Conservation (phyloP, 2,113 vertebrate species). For the Tragelaphus scriptus region DNA sequence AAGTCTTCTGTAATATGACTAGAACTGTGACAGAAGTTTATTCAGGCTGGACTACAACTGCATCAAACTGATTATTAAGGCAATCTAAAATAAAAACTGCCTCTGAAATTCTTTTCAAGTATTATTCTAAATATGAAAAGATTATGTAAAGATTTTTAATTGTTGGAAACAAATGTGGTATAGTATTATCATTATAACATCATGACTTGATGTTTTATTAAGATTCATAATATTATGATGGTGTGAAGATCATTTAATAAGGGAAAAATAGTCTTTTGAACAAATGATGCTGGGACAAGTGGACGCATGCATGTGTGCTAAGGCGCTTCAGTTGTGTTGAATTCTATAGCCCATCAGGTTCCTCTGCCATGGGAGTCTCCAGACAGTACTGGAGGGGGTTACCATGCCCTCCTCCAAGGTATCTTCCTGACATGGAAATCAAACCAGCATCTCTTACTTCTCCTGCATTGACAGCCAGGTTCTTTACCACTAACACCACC, state of each 20-base stretch:
- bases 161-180: neutral
- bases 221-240: neutral
- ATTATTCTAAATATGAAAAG: neutral
- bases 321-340: rapidly evolving
- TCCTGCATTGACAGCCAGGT: neutral
- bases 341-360: neutral
- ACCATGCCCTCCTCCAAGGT: neutral
- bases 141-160: neutral
- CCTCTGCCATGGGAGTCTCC: neutral
- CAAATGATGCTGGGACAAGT: neutral
- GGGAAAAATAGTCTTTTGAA: neutral
- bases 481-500: neutral
- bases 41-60: neutral
- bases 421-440: neutral
- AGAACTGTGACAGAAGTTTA: neutral
- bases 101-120: neutral
- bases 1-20: neutral
- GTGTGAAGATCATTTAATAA: neutral
- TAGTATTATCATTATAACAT: neutral
- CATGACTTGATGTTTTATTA: neutral
- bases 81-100: neutral
- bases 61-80: neutral
- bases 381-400: neutral
- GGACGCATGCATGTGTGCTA: neutral
- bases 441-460: neutral